Base-by-base conservation (phyloP, 2,888 invertebrate genomes). In the Thera obeliscata region DNA sequence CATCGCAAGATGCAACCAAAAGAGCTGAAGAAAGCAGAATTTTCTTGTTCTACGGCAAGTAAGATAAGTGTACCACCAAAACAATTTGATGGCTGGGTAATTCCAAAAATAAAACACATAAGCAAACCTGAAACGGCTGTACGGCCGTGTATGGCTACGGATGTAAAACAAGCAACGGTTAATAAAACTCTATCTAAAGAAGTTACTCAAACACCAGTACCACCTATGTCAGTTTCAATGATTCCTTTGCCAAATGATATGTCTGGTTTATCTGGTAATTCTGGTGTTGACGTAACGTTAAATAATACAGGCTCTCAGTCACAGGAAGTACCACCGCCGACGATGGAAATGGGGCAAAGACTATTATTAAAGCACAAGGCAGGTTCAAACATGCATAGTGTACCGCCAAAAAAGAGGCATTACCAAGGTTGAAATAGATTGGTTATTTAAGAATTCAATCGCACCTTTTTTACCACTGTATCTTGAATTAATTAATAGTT, bases 391-490 rank as follows among this genome's bases (percentile, higher is more conserved):
- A 58, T 35, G 58, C 41, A 3, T 41, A 43, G 41, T 49, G 62
- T 67, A 43, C 66, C 66, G 41, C 66, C 58, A 35, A 67, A 67
- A 55, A 67, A 67, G 49, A 61, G 66, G 33, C 48, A 54, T 62
- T 67, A 67, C 46, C 58, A 59, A 52, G 33, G 48, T 55, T 66
- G 55, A 48, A 38, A 62, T 22, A 8, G 2, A 33, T 35, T 9
- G 22, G n/a, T 4, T n/a, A 4, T n/a, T n/a, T 6, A 49, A 5
- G 7, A 49, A 49, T 48, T 11, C 11, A 48, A 48, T 48, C 9
- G n/a, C 9, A 11, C 11, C 48, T 11, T 48, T 11, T 49, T 49
- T 49, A 12, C 12, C 6, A 38, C 38, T 6, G 12, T 1, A 4
- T 12, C 6, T 49, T 12, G 12, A 6, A 12, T 6, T 12, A 12